Evolutionary conservation across 2,113 vertebrate genomes (phyloP), one percentile per base, ranked within the genome.

Genomic region (Lethenteron camtschaticum): DNA sequence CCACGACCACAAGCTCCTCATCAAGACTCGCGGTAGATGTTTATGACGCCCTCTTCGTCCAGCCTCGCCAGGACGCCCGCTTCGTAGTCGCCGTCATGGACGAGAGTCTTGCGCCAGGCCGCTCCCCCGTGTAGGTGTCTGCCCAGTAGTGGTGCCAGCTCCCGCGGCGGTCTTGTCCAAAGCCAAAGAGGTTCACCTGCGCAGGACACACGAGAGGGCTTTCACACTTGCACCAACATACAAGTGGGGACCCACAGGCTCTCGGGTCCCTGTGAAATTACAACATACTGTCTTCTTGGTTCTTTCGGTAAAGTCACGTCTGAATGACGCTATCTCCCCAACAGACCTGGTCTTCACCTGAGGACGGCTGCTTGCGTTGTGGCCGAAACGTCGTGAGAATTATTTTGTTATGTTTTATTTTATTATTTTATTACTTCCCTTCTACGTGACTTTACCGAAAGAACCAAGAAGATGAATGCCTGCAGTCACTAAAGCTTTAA

Each of bases 61-160:
- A 97, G 82, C 72, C 81, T 82, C 75, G 88, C 82, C 3, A 97
- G 88, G 78, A 95, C 87, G 80, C 88, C 85, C 2, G 94, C 94
- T 78, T 97, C 94, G 1, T 85, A 96, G 79, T 97, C 94, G 0
- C 90, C 94, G 0, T 97, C 89, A 1, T 97, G 94, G 72, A 96
- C 94, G 0, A 91, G 89, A 0, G 91, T 97, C 79, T 96, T 96
- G 60, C 90, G 80, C 41, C 41, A 41, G 80, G 96, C 96, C 78
- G 96, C 94, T 41, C 94, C 91, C 89, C 88, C 2, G 95, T 96
- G 72, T 89, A 87, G 79, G 96, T 96, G 77, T 97, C 89, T 77
- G 95, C 91, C 91, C 91, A 97, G 81, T 97, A 97, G 79, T 96
- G 91, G 78, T 97, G 94, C 94, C 91, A 95, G 81, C 94, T 95